Evolutionary conservation across 2,888 invertebrate species (phyloP).

Genomic region (Heteromurus nitidus): DNA sequence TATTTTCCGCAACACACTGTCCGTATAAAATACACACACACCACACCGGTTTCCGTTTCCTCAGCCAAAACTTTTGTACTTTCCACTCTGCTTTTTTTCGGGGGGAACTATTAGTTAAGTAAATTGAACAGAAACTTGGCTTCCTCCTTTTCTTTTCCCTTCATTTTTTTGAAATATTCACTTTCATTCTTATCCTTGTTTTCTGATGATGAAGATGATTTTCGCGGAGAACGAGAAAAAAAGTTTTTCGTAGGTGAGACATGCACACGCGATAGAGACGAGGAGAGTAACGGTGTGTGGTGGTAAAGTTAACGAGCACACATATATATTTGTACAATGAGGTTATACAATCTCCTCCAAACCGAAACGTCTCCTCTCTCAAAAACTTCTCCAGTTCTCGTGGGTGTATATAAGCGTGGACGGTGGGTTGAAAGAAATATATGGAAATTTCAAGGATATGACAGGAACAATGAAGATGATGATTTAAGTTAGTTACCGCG

Average conservation of each 20-base stretch:
- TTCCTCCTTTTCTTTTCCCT: slow-evolving; percentile 22
- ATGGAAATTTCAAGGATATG: slow-evolving; percentile 54
- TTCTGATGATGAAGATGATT: slow-evolving; percentile 25
- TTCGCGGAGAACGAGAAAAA: slow-evolving; percentile 29
- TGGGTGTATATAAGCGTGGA: no score
- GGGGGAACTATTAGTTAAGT: slow-evolving; percentile 59
- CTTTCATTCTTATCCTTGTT: slow-evolving; percentile 19
- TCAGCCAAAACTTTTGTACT: slow-evolving; percentile 55
- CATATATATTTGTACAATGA: no score
- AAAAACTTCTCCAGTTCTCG: no score
- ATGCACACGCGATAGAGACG: no score
- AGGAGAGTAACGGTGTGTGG: no score
- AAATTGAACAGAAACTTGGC: slow-evolving; percentile 61
- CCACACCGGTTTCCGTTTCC: background rate
- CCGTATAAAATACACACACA: background rate
- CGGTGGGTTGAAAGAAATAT: no score
- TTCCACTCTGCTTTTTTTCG: slow-evolving; percentile 20
- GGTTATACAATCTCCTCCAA: no score
- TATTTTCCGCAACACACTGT: background rate
- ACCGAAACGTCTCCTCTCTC: no score
- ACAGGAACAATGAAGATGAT: slow-evolving; percentile 40
- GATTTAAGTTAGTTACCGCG: slow-evolving; percentile 61
- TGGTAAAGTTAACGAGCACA: no score
- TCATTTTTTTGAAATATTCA: slow-evolving; percentile 26
- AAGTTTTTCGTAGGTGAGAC: slow-evolving; percentile 39